phyloP scores from a whole-genome alignment of 2,113 vertebrate genomes.

The Etia nguti region DNA sequence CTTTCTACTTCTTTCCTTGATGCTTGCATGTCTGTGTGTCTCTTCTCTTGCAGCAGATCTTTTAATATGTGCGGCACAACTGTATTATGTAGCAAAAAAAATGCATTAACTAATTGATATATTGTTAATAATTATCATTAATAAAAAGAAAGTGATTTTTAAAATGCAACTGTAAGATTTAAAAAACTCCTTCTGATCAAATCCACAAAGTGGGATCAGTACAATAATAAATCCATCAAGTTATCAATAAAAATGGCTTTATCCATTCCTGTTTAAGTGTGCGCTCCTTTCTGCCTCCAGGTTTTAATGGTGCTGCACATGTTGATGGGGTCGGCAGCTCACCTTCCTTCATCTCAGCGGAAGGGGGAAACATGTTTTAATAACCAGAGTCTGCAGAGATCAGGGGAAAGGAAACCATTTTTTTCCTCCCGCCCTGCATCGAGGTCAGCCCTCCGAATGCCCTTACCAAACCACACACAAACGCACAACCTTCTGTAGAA shows the following conservation, averaged over 20 bases:
- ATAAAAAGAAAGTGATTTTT: neutral
- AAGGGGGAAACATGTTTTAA: conserved; percentile 65
- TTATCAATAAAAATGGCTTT: neutral
- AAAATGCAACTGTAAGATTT: neutral
- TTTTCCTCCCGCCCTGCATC: neutral
- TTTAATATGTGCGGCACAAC: neutral
- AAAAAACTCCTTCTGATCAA: neutral
- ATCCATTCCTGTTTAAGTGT: neutral
- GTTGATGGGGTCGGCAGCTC: conserved; percentile 13
- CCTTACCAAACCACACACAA: neutral
- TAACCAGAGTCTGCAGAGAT: conserved; percentile 58
- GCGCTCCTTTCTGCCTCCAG: neutral
- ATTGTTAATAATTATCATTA: neutral
- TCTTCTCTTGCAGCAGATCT: neutral
- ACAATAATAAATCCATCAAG: neutral
- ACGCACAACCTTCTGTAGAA: neutral
- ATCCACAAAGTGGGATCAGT: neutral
- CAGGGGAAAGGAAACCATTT: conserved; percentile 55
- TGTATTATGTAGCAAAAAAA: neutral
- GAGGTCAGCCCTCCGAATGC: conserved; percentile 40
- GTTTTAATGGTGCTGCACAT: neutral
- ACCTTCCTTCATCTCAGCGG: conserved; percentile 49
- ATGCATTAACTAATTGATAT: neutral
- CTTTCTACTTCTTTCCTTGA: neutral
- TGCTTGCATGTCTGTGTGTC: neutral